Percentiles rank a stretch among this genome's conserved stretches.
Conservation (phyloP, 1,140 invertebrate genomes). For the Sarcophaga peregrina region DNA sequence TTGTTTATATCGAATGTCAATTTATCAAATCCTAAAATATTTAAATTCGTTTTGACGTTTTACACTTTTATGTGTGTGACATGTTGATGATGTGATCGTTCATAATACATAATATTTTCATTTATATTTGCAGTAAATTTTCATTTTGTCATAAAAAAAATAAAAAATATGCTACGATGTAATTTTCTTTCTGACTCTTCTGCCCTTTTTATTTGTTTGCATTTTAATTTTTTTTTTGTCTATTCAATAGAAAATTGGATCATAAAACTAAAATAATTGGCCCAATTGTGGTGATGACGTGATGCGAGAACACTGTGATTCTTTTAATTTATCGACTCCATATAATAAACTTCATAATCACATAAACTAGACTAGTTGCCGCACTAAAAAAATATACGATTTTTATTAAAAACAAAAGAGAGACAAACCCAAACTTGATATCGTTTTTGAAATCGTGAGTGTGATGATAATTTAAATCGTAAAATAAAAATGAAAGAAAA, state of each 20-base stretch:
- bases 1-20: too few relatives aligned
- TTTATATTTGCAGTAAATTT: too few relatives aligned
- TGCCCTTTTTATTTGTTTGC: background rate
- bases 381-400: background rate
- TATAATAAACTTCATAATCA: background rate
- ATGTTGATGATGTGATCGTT: too few relatives aligned
- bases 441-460: constrained; percentile 1
- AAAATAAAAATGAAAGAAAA: too few relatives aligned
- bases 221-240: too few relatives aligned
- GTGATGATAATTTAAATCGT: background rate
- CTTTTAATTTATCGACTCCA: background rate
- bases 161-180: background rate
- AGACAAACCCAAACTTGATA: background rate
- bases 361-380: constrained; percentile 2
- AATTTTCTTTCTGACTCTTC: background rate
- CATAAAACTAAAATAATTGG: background rate
- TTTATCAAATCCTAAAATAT: too few relatives aligned
- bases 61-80: too few relatives aligned
- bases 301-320: background rate
- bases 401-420: background rate
- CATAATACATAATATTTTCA: too few relatives aligned
- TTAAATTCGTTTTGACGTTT: too few relatives aligned
- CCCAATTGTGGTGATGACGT: constrained; percentile 8
- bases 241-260: background rate
- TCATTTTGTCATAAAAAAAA: background rate